Evolutionary conservation across 30 jellyfish, hydroid and myxozoan genomes (phyloP).

Genomic region (Aurelia aurita complex sp. Pacific): DNA sequence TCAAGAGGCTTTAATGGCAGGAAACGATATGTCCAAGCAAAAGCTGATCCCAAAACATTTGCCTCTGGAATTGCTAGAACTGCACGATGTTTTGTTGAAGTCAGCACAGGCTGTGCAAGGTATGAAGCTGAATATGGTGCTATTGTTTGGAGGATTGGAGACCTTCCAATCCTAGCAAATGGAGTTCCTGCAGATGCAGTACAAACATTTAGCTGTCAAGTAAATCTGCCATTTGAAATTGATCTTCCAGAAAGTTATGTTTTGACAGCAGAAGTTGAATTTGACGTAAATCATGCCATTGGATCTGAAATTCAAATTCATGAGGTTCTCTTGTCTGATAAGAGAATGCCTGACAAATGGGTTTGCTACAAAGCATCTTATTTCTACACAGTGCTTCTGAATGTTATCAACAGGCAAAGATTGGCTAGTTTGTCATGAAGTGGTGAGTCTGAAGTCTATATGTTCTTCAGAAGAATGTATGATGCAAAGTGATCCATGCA

Average conservation of each 20-base stretch:
- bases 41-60: slow-evolving; percentile 49
- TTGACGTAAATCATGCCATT: slow-evolving; percentile 59
- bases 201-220: slow-evolving; percentile 73
- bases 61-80: slow-evolving; percentile 64
- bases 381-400: slow-evolving; percentile 58
- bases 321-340: slow-evolving; percentile 71
- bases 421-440: not conserved
- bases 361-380: slow-evolving; percentile 80
- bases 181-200: slow-evolving; percentile 80
- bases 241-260: slow-evolving; percentile 53
- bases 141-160: slow-evolving; percentile 81
- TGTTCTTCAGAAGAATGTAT: no score
- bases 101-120: slow-evolving; percentile 76
- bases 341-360: slow-evolving; percentile 86
- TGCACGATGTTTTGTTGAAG: slow-evolving; percentile 65
- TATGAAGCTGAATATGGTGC: slow-evolving; percentile 91
- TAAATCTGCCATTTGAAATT: slow-evolving; percentile 81
- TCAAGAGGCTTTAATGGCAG: slow-evolving; percentile 58
- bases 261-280: slow-evolving; percentile 84
- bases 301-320: slow-evolving; percentile 83
- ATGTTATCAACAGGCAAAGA: slow-evolving; percentile 46
- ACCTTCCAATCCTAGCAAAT: slow-evolving; percentile 66
- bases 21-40: slow-evolving; percentile 51
- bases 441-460: no score
- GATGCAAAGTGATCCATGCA: no score